Evolutionary conservation across 2,797 vertebrate genomes (phyloP), one percentile per base, ranked within the genome.

Genomic region (Cygnus olor): DNA sequence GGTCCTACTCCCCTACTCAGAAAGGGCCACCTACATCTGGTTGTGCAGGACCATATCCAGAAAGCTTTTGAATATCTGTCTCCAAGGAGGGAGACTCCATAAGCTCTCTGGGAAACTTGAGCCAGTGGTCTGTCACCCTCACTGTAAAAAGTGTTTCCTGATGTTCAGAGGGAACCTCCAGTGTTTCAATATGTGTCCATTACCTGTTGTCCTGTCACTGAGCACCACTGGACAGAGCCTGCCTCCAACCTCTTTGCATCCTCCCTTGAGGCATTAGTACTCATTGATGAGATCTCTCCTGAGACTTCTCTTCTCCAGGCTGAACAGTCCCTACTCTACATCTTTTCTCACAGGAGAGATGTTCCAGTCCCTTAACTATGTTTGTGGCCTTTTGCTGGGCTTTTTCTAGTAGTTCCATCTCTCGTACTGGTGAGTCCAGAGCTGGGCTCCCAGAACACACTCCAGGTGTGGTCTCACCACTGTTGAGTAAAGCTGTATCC

Each of bases 371-470:
- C n/a, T 54, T 68, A 28, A 54, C 38, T 12, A 45, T n/a, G 53
- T 45, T 21, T 14, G 30, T 14, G 13, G 28, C 30, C 8, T 25
- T 76, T 63, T 2, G 1, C 14, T 63, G 38, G 28, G 28, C 5
- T 47, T 8, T 28, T 6, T 47, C 47, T 18, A 40, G 16, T 28
- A 30, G 19, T 4, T 64, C 19, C 24, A 7, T 51, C 11, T 72
- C 11, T 83, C 4, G 10, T 42, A 9, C 11, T 53, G 32, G 21
- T 56, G 5, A 81, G 22, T 2, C 24, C 13, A 63, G n/a, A 87
- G 57, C 5, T 9, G 38, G 15, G 58, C 3, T 49, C 22, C 47
- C 47, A 49, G 12, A 49, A 6, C 0, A 1, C 13, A n/a, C 8
- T 77, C 14, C 9, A 47, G 36, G 9, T 2, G 0, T 24, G 42